Conservation (phyloP, 2,113 vertebrate species). For the Thunnus thynnus region DNA sequence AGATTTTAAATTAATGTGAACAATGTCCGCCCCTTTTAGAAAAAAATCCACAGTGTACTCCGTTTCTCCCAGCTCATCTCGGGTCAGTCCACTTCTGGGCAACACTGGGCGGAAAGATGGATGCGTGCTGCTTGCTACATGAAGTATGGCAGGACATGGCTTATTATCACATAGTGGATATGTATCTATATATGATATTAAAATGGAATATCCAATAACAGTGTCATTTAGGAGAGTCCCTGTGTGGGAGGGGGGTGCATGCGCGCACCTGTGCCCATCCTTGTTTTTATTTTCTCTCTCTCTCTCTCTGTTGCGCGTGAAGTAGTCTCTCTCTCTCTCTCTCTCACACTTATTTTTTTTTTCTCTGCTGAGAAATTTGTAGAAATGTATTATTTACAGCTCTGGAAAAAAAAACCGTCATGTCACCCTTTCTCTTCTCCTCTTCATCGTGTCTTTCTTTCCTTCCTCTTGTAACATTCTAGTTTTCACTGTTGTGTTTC, state of each 20-base stretch:
- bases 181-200: conserved; percentile 79
- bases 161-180: conserved; percentile 77
- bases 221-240: conserved; percentile 67
- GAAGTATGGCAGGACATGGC: conserved; percentile 70
- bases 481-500: conserved; percentile 91
- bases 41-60: conserved; percentile 46
- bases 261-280: conserved; percentile 60
- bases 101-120: conserved; percentile 1
- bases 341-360: conserved; percentile 37
- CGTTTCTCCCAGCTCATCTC: conserved; percentile 47
- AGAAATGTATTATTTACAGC: conserved; percentile 91
- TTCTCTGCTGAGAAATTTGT: conserved; percentile 86
- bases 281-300: conserved; percentile 76
- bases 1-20: conserved; percentile 73
- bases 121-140: conserved; percentile 60
- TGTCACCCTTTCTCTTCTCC: conserved; percentile 72
- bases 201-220: conserved; percentile 70
- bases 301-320: conserved; percentile 81
- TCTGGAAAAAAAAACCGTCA: conserved; percentile 80
- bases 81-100: conserved; percentile 37
- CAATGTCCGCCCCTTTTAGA: conserved; percentile 63
- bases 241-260: conserved; percentile 34
- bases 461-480: conserved; percentile 87
- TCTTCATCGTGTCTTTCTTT: conserved; percentile 77
- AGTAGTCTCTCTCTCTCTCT: conserved; percentile 70